Evolutionary conservation across 2,113 vertebrate genomes (phyloP), one percentile per base, ranked within the genome.

Genomic region (Phylloscopus trochiloides): DNA sequence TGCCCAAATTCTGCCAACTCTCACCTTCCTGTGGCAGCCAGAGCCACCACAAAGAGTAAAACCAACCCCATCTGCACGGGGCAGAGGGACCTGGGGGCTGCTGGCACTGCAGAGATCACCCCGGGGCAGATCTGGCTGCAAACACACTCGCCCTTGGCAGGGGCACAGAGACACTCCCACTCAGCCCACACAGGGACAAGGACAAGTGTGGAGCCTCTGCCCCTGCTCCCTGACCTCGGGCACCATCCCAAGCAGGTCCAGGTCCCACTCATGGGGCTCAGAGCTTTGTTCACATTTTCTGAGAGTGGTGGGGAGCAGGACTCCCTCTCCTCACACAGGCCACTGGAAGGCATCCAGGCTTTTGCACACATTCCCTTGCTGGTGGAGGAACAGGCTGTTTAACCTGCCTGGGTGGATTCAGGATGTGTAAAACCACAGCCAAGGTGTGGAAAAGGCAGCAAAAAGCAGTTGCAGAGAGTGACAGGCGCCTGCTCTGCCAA

Each of bases 61-160:
- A 38, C 10, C 40, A 26, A 19, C 19, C 32, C 48, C 58, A 14
- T 36, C 4, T 54, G 72, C 19, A 15, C 3, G 1, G 17, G 47
- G 17, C 57, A 89, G 93, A 78, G 45, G 36, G 34, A 58, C 24
- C 24, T 3, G 0, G 40, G 68, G 10, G 63, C 48, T 88, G 84
- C 51, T 43, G 36, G 52, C 25, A 4, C 88, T 32, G 52, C 5
- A 29, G 85, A 72, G 38, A 32, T 34, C 36, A 6, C 11, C 43
- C 32, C 0, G 0, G 40, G 43, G 47, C 66, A 71, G 77, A 67
- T 32, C 7, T 14, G 17, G n/a, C 77, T 65, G 50, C 51, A 31
- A 20, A 76, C 40, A 5, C 2, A 0, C 38, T 55, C 0, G 0
- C 22, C 68, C 74, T 61, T 11, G 2, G 67, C 55, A 38, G 0